Base-by-base conservation (phyloP, 1,140 invertebrate species). In the Calliphora vicina region DNA sequence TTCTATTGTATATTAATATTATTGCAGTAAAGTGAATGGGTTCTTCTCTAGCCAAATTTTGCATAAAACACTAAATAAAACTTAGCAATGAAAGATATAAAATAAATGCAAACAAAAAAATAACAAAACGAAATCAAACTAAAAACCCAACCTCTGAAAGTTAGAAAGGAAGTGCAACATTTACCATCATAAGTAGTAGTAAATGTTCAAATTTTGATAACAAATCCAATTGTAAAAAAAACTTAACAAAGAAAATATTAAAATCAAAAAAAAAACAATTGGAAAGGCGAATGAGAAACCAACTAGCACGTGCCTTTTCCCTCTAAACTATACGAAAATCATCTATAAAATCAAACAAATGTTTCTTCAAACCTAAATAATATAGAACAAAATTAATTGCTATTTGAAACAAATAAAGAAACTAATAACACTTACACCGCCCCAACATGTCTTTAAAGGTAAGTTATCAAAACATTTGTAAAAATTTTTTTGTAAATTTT, bases 361-460 rank as follows among this genome's bases (percentile, higher is more conserved):
- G 35, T 35, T 10, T 35, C 10, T 35, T 2, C 6, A 35, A 10
- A 8, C 10, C 6, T 35, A 35, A 35, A 35, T 35, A 35, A 35
- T 35, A 35, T 8, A 35, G 6, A 35, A 35, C 10, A 50, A 50
- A 50, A 50, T 50, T n/a, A 50, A 12, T 50, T 50, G 8, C 15
- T 12, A 17, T 67, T n/a, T n/a, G n/a, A 23, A 67, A 23, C 1
- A 23, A 25, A 67, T 23, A 67, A 23, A 67, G 12, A 67, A 67
- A 67, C 2, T 23, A 10, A 23, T 23, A 67, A 23, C 23, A 67
- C n/a, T 23, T 67, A 67, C 61, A 67, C n/a, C 23, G 23, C 4
- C n/a, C n/a, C n/a, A n/a, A n/a, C 61, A 67, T 67, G 61, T 67
- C 61, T 67, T 67, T 67, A 67, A 67, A 67, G 61, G 61, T 67